These are phyloP conservation scores for Ricordea florida DNA, from an alignment of 92 coral and sea anemone species.

Conservation along the genomic window DNA sequence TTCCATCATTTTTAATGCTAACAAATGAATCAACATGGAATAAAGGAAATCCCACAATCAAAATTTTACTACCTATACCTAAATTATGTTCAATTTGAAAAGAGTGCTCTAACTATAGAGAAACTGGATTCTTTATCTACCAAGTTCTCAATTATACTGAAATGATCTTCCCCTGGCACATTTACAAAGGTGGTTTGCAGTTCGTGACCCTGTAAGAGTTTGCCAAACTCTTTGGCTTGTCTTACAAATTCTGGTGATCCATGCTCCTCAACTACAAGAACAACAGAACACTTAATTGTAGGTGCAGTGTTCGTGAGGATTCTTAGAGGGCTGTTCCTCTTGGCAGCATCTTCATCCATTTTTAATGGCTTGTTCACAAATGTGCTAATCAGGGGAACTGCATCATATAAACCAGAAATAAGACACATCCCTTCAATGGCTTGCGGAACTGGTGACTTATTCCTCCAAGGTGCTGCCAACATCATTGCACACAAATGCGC, in stretches of 20 bases:
- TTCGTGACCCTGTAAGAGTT: slow-evolving; percentile 35
- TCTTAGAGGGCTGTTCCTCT: slow-evolving; percentile 68
- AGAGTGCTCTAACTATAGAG: no score
- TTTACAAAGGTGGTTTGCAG: slow-evolving; percentile 19
- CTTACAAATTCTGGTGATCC: slow-evolving; percentile 69
- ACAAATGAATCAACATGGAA: no score
- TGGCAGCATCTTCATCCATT: slow-evolving; percentile 67
- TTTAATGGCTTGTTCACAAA: slow-evolving; percentile 57
- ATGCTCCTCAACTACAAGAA: slow-evolving; percentile 60
- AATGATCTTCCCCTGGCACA: slow-evolving; percentile 65
- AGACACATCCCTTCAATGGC: slow-evolving; percentile 61
- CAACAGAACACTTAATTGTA: slow-evolving; percentile 57
- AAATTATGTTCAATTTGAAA: no score
- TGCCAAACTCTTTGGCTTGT: slow-evolving; percentile 49
- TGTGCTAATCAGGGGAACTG: slow-evolving; percentile 57
- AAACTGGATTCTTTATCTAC: no score
- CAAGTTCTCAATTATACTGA: slow-evolving; percentile 53
- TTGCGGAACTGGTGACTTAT: slow-evolving; percentile 14
- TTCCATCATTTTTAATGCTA: no score
- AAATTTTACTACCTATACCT: no score
- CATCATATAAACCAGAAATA: slow-evolving; percentile 67
- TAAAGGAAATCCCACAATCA: no score
- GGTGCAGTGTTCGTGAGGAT: slow-evolving; percentile 39
- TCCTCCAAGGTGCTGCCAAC: slow-evolving; percentile 51
- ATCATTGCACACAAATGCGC: slow-evolving; percentile 91